phyloP scores from a whole-genome alignment of 2,113 vertebrate species.

The Uropsilus gracilis region DNA sequence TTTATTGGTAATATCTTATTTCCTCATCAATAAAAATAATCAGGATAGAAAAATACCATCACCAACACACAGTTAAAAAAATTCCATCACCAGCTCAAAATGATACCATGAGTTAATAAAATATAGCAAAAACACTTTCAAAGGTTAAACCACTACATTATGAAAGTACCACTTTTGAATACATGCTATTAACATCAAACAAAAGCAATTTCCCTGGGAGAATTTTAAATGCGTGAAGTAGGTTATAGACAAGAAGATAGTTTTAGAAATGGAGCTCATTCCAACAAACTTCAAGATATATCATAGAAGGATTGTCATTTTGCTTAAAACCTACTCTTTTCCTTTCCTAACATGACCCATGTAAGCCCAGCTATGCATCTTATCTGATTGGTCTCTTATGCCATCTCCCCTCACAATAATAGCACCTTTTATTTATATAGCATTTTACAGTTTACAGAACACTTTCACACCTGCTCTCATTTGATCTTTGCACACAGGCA shows the following conservation, averaged over 20 bases:
- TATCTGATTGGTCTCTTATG: neutral
- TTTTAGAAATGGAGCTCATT: neutral
- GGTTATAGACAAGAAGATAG: neutral
- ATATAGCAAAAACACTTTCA: neutral
- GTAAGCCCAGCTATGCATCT: neutral
- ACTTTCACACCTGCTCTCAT: neutral
- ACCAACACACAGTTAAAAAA: neutral
- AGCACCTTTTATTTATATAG: neutral
- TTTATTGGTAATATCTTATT: neutral
- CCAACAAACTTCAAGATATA: neutral
- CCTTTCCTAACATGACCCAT: neutral
- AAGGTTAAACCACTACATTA: neutral
- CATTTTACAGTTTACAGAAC: conserved; percentile 35
- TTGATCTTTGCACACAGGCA: neutral
- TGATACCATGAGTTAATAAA: neutral
- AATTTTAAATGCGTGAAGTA: conserved; percentile 27
- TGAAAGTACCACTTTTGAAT: neutral
- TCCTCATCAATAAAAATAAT: neutral
- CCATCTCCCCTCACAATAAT: neutral
- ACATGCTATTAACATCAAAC: neutral
- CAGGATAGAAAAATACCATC: neutral
- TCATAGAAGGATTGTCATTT: neutral
- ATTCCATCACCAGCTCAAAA: neutral
- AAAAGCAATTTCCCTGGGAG: conserved; percentile 3
- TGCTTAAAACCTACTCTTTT: neutral